Evolutionary conservation across 2,113 vertebrate species (phyloP).

Genomic region (Festucalex cinctus): DNA sequence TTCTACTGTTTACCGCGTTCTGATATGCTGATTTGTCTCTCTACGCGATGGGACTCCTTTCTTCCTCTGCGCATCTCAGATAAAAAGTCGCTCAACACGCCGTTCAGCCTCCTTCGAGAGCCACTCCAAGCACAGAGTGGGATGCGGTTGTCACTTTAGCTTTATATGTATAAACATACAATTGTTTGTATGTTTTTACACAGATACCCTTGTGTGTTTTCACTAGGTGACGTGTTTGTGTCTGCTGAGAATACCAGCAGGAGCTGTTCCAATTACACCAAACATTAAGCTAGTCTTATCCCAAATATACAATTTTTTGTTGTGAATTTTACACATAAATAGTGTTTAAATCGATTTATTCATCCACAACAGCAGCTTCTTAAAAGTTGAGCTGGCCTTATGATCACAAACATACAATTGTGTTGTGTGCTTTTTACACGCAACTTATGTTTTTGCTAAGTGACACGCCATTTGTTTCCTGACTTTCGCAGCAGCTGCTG

Average conservation of each 20-base stretch:
- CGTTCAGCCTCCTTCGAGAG: conserved; percentile 50
- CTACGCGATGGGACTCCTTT: conserved; percentile 50
- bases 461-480: background rate
- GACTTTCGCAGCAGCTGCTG: background rate
- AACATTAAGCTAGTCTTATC: background rate
- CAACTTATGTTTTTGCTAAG: background rate
- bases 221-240: background rate
- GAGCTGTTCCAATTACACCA: background rate
- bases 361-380: no score
- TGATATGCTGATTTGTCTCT: conserved; percentile 59
- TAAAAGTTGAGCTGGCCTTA: no score
- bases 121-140: conserved; percentile 48
- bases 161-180: background rate
- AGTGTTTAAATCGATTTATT: no score
- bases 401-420: background rate
- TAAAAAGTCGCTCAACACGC: conserved; percentile 48
- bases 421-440: background rate
- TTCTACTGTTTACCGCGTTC: conserved; percentile 51
- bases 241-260: background rate
- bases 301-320: background rate
- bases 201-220: background rate
- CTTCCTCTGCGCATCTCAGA: conserved; percentile 43
- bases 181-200: background rate
- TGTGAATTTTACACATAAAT: background rate
- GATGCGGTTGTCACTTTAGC: conserved; percentile 44